Conservation (phyloP, 1,140 invertebrate species). For the Acromyrmex heyeri region DNA sequence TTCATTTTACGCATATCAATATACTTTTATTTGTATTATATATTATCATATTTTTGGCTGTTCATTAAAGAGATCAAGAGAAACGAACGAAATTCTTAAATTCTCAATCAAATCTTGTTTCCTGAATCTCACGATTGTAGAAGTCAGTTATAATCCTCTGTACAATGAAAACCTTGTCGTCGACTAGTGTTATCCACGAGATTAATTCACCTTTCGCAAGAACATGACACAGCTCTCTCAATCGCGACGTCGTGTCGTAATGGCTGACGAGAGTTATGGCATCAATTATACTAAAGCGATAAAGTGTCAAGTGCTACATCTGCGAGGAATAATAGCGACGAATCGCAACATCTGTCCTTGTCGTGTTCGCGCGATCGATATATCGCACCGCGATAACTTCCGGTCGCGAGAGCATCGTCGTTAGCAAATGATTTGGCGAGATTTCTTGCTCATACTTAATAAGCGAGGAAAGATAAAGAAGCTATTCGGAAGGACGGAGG, state of each 20-base stretch:
- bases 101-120: neutral
- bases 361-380: neutral
- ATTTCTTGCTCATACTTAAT: constrained; percentile 32
- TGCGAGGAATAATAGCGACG: constrained; percentile 28
- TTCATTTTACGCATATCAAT: neutral
- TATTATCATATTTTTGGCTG: neutral
- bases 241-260: constrained; percentile 33
- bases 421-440: constrained; percentile 10
- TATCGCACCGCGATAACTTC: neutral
- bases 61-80: neutral
- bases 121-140: constrained; percentile 10
- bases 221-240: constrained; percentile 39
- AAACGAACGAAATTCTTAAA: neutral
- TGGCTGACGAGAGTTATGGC: constrained; percentile 25
- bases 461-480: constrained; percentile 7
- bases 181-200: constrained; percentile 23
- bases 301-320: constrained; percentile 38
- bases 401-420: neutral
- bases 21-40: neutral
- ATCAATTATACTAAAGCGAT: constrained; percentile 45
- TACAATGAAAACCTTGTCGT: neutral
- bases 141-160: constrained; percentile 20
- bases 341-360: constrained; percentile 20
- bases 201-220: constrained; percentile 39
- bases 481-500: neutral